Evolutionary conservation across 2,888 invertebrate species (phyloP).

Genomic region (Dione juno): DNA sequence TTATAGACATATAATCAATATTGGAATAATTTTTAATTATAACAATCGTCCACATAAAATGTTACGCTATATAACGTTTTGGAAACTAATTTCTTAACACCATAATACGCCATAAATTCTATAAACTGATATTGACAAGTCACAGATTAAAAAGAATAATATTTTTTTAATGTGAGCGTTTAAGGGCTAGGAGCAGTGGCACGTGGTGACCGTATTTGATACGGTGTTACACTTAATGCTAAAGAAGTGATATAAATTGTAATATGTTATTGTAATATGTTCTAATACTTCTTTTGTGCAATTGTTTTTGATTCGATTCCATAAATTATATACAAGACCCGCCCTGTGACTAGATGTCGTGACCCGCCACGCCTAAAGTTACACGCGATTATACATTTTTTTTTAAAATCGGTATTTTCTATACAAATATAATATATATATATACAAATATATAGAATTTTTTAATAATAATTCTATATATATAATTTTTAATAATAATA

Average conservation of each 20-base stretch:
- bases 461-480: too few species aligned
- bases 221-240: slow-evolving; percentile 79
- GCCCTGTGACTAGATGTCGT: slow-evolving; percentile 48
- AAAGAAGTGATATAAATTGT: slow-evolving; percentile 69
- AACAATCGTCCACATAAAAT: neutral
- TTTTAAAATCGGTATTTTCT: slow-evolving; percentile 1
- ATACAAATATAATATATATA: too few species aligned
- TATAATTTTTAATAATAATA: too few species aligned
- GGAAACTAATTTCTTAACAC: too few species aligned
- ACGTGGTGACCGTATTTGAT: slow-evolving; percentile 74
- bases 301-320: slow-evolving; percentile 52
- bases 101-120: neutral
- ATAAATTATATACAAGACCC: slow-evolving; percentile 46
- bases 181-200: slow-evolving; percentile 61
- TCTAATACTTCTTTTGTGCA: slow-evolving; percentile 77
- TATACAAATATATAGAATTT: too few species aligned
- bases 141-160: neutral
- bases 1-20: slow-evolving; percentile 4
- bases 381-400: neutral
- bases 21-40: neutral
- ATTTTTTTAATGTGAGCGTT: neutral
- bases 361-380: slow-evolving; percentile 29
- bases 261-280: slow-evolving; percentile 72
- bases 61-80: neutral
- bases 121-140: neutral